Evolutionary conservation across 2,888 invertebrate genomes (phyloP).

Genomic region (Bellardia pandia): DNA sequence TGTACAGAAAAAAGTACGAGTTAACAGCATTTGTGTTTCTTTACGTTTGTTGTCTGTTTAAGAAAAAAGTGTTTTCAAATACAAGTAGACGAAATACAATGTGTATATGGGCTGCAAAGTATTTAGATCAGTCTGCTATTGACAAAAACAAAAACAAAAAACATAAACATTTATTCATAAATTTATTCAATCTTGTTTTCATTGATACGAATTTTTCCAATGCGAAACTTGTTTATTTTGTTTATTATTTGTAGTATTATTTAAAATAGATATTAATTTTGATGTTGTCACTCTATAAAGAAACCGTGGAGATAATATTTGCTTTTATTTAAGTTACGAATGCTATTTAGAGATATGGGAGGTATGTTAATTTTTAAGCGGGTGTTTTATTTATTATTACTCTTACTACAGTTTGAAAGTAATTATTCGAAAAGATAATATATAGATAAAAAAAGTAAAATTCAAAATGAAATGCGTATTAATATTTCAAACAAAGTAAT

Average conservation of each 20-base stretch:
- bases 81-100: slow-evolving; percentile 3
- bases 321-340: background rate
- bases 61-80: slow-evolving; percentile 50
- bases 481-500: too few species aligned
- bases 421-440: background rate
- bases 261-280: slow-evolving; percentile 17
- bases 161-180: slow-evolving; percentile 17
- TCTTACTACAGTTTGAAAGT: background rate
- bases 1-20: slow-evolving; percentile 20
- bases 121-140: slow-evolving; percentile 61
- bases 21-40: slow-evolving; percentile 3
- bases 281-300: slow-evolving; percentile 35
- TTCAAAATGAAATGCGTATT: too few species aligned
- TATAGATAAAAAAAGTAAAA: too few species aligned
- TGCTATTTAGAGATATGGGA: background rate
- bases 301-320: background rate
- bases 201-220: slow-evolving; percentile 37
- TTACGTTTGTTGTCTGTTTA: slow-evolving; percentile 10
- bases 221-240: slow-evolving; percentile 34
- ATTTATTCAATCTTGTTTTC: slow-evolving; percentile 34
- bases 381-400: background rate
- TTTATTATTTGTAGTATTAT: slow-evolving; percentile 11
- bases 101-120: slow-evolving; percentile 65
- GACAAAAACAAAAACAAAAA: background rate
- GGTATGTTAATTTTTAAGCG: slow-evolving; percentile 14